Base-by-base conservation (phyloP, 2,797 vertebrate species). In the Cichlasoma orientale region DNA sequence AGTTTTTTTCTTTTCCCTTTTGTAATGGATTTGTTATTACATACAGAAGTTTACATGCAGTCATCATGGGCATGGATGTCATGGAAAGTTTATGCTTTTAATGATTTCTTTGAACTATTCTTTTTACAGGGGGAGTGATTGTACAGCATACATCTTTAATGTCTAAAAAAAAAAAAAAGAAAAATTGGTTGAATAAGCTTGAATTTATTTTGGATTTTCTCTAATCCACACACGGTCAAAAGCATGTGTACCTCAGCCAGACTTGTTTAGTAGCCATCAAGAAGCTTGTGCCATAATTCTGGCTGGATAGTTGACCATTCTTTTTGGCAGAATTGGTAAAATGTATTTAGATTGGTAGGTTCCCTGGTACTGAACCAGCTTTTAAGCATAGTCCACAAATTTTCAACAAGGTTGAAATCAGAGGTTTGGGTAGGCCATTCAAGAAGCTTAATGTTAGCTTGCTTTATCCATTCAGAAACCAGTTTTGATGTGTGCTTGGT, bases 1-100 rank as follows among this genome's bases (percentile, higher is more conserved):
- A 88, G 85, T 94, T 52, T 83, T 52, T 83, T 55, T 66, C 38
- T 7, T 73, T 44, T 74, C 59, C 16, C 5, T 50, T 50, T 68
- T 74, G 57, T 74, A 23, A 73, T 72, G 7, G 21, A 72, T 53
- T 61, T 75, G 19, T 78, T 53, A 23, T 72, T 72, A 14, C 21
- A 33, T 14, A 18, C 2, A 66, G 8, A 63, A 44, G 44, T 47
- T 66, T 66, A 66, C 59, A 47, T 44, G 11, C 23, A 27, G 38
- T 44, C 0, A 66, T 66, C 9, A 66, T 47, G 14, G 0, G 8
- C 38, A 4, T 23, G 25, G 44, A 63, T 66, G 23, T 44, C 23
- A 7, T 66, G 38, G 38, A 44, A 44, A 11, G 18, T 27, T 66
- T 16, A 66, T 23, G 25, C 9, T 66, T 66, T 66, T 47, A 47